Conservation (phyloP, 2,888 invertebrate genomes). For the Zeuzera pyrina region DNA sequence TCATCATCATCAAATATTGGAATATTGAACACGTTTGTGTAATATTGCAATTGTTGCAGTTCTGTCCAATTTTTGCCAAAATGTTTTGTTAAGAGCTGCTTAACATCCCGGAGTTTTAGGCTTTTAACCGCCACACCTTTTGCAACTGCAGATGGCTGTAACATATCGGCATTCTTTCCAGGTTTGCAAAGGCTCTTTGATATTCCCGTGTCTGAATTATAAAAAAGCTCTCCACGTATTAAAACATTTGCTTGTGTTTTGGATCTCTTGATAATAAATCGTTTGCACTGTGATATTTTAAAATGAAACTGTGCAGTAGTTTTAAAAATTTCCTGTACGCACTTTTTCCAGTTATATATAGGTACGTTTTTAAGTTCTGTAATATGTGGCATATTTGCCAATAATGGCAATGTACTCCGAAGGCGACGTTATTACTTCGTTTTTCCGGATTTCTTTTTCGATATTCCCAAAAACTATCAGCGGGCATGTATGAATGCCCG, state of each 20-base stretch:
- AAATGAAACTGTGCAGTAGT: slow-evolving; percentile 7
- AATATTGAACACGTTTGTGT: neutral
- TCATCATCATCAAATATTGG: neutral
- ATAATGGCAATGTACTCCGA: slow-evolving; percentile 6
- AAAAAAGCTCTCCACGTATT: slow-evolving; percentile 1
- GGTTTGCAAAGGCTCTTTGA: neutral
- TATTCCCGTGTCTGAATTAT: slow-evolving; percentile 1
- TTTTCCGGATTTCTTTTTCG: slow-evolving; percentile 12
- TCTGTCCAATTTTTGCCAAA: slow-evolving; percentile 1
- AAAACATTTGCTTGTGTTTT: neutral
- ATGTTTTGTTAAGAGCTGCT: slow-evolving; percentile 1
- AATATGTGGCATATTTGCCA: slow-evolving; percentile 5
- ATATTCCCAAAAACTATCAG: slow-evolving; percentile 22
- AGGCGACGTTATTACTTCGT: slow-evolving; percentile 2
- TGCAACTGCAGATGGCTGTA: neutral
- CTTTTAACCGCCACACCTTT: slow-evolving; percentile 1
- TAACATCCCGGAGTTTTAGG: slow-evolving; percentile 1
- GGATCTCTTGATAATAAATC: slow-evolving; percentile 3
- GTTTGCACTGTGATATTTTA: slow-evolving; percentile 7
- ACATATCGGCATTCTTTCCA: neutral
- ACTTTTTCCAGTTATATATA: slow-evolving; percentile 5
- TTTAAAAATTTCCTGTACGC: slow-evolving; percentile 5
- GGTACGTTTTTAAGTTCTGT: slow-evolving; percentile 4
- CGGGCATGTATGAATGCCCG: slow-evolving; percentile 21
- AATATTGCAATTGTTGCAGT: neutral